Conservation (phyloP, 2,797 vertebrate genomes). For the Amniataba percoides region DNA sequence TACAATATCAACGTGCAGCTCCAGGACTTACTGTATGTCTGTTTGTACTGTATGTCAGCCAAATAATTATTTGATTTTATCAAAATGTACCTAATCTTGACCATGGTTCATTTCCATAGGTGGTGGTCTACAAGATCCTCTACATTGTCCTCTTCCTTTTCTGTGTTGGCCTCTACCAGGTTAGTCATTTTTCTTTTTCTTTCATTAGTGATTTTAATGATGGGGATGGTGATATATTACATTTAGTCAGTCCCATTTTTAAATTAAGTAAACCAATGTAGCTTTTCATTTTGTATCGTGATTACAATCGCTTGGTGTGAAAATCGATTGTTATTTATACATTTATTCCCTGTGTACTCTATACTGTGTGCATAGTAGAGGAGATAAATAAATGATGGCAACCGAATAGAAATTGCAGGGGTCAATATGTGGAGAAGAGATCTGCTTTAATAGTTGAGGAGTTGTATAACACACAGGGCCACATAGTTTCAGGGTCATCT, state of each 20-base stretch:
- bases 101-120: constrained; percentile 59
- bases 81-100: background rate
- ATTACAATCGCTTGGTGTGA: background rate
- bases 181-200: constrained; percentile 45
- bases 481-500: constrained; percentile 32
- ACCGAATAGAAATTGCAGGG: constrained; percentile 18
- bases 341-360: background rate
- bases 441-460: constrained; percentile 20
- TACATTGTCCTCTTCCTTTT: constrained; percentile 84
- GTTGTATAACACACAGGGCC: constrained; percentile 8
- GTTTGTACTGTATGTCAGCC: background rate
- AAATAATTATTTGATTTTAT: background rate
- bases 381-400: constrained; percentile 5
- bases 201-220: constrained; percentile 48
- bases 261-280: background rate
- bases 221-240: background rate
- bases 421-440: constrained; percentile 33
- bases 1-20: no score
- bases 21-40: no score
- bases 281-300: background rate
- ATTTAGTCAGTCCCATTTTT: background rate
- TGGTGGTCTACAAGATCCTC: constrained; percentile 85
- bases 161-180: constrained; percentile 81
- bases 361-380: background rate
- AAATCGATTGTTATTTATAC: background rate